Percentiles rank a stretch among this genome's conserved stretches.
phyloP scores from a whole-genome alignment of 2,113 vertebrate genomes.

The Electrona antarctica region DNA sequence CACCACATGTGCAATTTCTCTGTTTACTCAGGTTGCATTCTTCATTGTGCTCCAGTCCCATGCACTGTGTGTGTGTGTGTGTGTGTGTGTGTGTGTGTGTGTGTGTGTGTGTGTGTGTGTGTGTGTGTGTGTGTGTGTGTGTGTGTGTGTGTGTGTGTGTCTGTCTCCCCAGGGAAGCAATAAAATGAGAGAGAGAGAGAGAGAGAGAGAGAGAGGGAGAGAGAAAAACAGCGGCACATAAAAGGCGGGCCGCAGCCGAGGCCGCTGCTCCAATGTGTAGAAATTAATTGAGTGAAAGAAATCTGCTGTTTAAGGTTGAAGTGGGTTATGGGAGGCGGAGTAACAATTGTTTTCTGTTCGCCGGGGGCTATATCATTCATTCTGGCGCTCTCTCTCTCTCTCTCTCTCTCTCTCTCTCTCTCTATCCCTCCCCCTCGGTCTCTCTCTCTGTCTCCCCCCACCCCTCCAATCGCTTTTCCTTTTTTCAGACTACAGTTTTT shows the following conservation, averaged over 20 bases:
- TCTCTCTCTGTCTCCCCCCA: conserved; percentile 74
- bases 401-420: conserved; percentile 51
- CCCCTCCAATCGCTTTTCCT: conserved; percentile 45
- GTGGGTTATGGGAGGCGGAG: conserved; percentile 81
- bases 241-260: conserved; percentile 72
- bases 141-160: not conserved
- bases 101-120: too few relatives aligned
- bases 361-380: conserved; percentile 81
- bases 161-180: too few relatives aligned
- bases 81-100: not conserved
- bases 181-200: conserved; percentile 1
- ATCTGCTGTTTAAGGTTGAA: conserved; percentile 81
- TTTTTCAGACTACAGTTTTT: conserved; percentile 48
- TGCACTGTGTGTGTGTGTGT: conserved; percentile 25
- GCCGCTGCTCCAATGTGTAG: conserved; percentile 77
- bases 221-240: conserved; percentile 65
- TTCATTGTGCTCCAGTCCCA: conserved; percentile 38
- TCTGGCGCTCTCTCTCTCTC: conserved; percentile 57
- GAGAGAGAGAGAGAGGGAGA: conserved; percentile 11
- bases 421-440: conserved; percentile 34
- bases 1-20: conserved; percentile 24
- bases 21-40: conserved; percentile 49
- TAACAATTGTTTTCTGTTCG: conserved; percentile 82
- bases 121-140: too few relatives aligned
- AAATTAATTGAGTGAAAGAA: conserved; percentile 88